These are phyloP conservation scores for Rynchops niger DNA, from an alignment of 2,113 vertebrate genomes.

Conservation along the genomic window DNA sequence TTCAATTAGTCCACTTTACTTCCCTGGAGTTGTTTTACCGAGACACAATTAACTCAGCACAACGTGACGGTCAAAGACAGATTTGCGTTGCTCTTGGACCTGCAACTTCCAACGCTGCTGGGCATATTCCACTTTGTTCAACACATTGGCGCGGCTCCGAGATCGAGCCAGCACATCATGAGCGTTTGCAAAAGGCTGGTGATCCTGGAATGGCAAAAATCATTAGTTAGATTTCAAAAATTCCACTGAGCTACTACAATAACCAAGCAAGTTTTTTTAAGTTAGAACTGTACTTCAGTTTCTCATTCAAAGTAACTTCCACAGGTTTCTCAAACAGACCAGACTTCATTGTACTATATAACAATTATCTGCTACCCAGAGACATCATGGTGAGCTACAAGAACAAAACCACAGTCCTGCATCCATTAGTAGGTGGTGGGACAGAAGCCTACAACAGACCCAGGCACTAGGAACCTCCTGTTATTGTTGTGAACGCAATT, in stretches of 20 bases:
- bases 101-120: conserved; percentile 98
- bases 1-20: conserved; percentile 4
- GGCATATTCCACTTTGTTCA: conserved; percentile 96
- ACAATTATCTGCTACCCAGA: not conserved
- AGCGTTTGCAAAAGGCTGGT: conserved; percentile 95
- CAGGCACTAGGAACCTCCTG: not conserved
- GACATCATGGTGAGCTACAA: not conserved
- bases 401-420: not conserved
- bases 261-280: not conserved
- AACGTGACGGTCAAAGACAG: conserved; percentile 95
- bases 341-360: not conserved
- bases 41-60: conserved; percentile 88
- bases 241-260: not conserved
- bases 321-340: not conserved
- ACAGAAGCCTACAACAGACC: not conserved
- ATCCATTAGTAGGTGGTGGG: not conserved
- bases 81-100: conserved; percentile 97
- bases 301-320: not conserved
- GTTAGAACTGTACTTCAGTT: not conserved
- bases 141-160: conserved; percentile 89
- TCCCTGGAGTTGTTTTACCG: not conserved
- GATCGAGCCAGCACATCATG: conserved; percentile 92
- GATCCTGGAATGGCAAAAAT: conserved; percentile 79
- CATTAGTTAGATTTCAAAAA: not conserved
- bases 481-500: not conserved